Conservation (phyloP, 1,140 invertebrate genomes). For the Globodera rostochiensis region DNA sequence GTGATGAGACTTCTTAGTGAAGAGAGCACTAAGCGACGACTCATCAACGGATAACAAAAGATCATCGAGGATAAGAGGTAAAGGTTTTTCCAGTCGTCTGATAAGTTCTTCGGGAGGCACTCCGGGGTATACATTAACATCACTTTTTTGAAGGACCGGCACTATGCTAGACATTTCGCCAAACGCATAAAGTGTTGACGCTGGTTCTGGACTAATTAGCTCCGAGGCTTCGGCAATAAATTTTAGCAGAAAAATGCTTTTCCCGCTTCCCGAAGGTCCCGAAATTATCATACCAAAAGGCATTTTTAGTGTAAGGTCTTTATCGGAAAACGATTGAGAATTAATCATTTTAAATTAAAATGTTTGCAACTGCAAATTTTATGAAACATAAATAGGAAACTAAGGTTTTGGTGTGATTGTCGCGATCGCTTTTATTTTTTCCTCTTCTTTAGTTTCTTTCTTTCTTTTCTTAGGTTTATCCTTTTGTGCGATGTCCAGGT, state of each 20-base stretch:
- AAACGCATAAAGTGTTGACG: constrained; percentile 17
- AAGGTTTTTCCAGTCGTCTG: neutral
- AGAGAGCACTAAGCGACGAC: constrained; percentile 18
- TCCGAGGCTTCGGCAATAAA: constrained; percentile 9
- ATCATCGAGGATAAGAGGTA: constrained; percentile 31
- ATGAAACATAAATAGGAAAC: neutral
- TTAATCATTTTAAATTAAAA: neutral
- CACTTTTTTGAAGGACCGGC: constrained; percentile 4
- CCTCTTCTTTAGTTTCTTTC: neutral
- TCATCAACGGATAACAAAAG: constrained; percentile 11
- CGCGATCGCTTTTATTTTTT: neutral
- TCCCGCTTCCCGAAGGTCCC: constrained; percentile 13
- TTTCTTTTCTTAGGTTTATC: neutral
- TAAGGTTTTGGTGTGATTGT: neutral
- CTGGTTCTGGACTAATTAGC: constrained; percentile 7
- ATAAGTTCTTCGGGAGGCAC: constrained; percentile 19
- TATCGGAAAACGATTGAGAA: neutral
- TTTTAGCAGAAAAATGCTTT: constrained; percentile 6
- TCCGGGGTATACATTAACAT: constrained; percentile 3
- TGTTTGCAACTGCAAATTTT: no score
- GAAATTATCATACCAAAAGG: constrained; percentile 29
- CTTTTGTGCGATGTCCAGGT: neutral
- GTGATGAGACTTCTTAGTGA: constrained; percentile 37
- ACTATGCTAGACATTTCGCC: constrained; percentile 30
- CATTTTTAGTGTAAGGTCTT: constrained; percentile 22